Evolutionary conservation across 2,797 vertebrate genomes (phyloP).

Genomic region (Uromys caudimaculatus): DNA sequence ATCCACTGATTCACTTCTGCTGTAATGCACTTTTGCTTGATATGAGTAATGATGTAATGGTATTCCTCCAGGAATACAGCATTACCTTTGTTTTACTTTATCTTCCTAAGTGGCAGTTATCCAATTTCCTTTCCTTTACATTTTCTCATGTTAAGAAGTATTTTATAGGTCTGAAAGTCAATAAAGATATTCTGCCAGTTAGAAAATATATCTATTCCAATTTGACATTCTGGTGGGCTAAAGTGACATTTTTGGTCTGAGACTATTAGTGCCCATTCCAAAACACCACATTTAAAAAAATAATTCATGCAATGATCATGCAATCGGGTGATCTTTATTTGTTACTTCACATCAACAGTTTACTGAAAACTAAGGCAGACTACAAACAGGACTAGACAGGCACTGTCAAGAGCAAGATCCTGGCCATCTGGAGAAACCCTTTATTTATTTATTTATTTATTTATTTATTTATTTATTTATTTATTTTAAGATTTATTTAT

Average conservation of each 20-base stretch:
- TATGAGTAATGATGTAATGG: neutral
- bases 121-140: neutral
- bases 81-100: neutral
- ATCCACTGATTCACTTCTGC: neutral
- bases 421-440: neutral
- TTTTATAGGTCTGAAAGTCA: neutral
- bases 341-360: neutral
- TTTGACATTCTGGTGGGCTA: neutral
- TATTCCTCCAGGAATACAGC: neutral
- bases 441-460: too few relatives aligned
- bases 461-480: too few relatives aligned
- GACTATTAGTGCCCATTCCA: neutral
- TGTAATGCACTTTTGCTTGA: neutral
- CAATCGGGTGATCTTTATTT: neutral
- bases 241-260: neutral
- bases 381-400: neutral
- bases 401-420: too few relatives aligned
- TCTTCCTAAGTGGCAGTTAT: too few relatives aligned
- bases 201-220: neutral
- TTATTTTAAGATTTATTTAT: too few relatives aligned
- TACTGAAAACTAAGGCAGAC: neutral
- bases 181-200: neutral
- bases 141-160: neutral
- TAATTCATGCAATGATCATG: neutral
- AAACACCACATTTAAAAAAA: too few relatives aligned